These are phyloP conservation scores for Odontamblyopus lacepedii DNA, from an alignment of 2,797 vertebrate species.

Conservation along the genomic window DNA sequence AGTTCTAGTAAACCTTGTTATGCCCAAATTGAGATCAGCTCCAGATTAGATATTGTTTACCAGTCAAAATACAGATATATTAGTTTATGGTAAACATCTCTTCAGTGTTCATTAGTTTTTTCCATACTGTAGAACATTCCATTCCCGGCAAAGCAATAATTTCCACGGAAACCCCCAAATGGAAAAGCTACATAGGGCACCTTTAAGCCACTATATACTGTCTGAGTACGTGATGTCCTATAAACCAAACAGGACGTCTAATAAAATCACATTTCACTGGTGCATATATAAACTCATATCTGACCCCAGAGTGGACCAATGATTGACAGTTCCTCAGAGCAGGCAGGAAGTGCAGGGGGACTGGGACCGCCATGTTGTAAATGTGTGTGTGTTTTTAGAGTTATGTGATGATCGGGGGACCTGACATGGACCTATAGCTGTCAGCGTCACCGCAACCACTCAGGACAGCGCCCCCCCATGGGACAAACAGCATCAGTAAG, in stretches of 20 bases:
- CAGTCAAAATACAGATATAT: too few relatives aligned
- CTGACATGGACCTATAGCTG: slow-evolving; percentile 34
- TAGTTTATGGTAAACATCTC: too few relatives aligned
- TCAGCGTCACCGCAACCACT: slow-evolving; percentile 48
- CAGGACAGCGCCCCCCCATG: slow-evolving; percentile 40
- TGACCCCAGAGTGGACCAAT: slow-evolving; percentile 49
- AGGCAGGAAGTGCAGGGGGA: slow-evolving; percentile 56
- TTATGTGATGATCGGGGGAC: slow-evolving; percentile 23
- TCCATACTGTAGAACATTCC: too few relatives aligned
- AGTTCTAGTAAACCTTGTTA: too few relatives aligned
- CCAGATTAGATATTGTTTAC: too few relatives aligned
- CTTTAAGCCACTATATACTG: too few relatives aligned
- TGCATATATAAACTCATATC: slow-evolving; percentile 31
- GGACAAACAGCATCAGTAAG: slow-evolving; percentile 31
- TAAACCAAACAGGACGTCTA: slow-evolving; percentile 45
- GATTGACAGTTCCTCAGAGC: slow-evolving; percentile 66
- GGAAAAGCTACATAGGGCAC: too few relatives aligned
- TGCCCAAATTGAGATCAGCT: too few relatives aligned
- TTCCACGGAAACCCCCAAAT: too few relatives aligned
- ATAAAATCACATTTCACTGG: slow-evolving; percentile 34
- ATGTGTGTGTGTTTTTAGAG: slow-evolving; percentile 20
- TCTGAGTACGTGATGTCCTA: not conserved
- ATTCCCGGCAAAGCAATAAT: too few relatives aligned
- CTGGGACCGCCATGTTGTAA: slow-evolving; percentile 40
- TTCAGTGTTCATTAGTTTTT: too few relatives aligned